Base-by-base conservation (phyloP, 1,140 invertebrate genomes). In the Metaphire vulgaris region DNA sequence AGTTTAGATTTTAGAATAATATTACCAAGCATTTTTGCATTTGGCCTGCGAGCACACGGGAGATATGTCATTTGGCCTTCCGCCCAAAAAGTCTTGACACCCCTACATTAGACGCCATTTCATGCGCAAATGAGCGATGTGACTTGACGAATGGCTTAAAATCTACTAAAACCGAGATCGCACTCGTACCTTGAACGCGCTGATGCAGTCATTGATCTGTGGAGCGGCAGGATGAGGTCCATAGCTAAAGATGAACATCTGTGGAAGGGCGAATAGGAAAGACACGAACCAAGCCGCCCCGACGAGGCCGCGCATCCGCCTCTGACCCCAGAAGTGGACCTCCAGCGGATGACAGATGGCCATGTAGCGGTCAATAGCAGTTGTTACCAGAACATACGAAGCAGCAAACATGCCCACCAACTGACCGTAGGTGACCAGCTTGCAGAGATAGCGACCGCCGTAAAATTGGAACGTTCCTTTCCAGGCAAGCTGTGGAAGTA, bases 301-400 rank as follows among this genome's bases (percentile, higher is more conserved):
- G 26, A 91, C 88, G 87, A 81, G 78, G 15, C 77, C 32, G 56
- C 79, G 75, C 0, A 80, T 79, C 56, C 77, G 34, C 32, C 65
- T 21, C 21, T 78, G 75, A 14, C 80, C 80, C 82, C 83, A 83
- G 72, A 79, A 80, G 72, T 82, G 81, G 26, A 74, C 80, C 1
- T 80, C 79, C 70, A 84, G 76, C 21, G 83, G 83, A 74, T 82
- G 80, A 26, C 93, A 95, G 81, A 98, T 96, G 79, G 95, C 95
- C 81, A 96, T 93, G 84, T 95, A 97, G 81, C 96, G 89, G 85
- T 98, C 95, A 79, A 97, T 93, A 79, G 93, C 96, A 33, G 97
- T 89, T 16, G 95, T 94, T 21, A 97, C 94, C 64, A 98, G 88
- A 14, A 98, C 94, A 83, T 98, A 97, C 0, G 94, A 96, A 0